Evolutionary conservation across 1,140 invertebrate species (phyloP), one percentile per base, ranked within the genome.

Genomic region (Diorhabda elongata): DNA sequence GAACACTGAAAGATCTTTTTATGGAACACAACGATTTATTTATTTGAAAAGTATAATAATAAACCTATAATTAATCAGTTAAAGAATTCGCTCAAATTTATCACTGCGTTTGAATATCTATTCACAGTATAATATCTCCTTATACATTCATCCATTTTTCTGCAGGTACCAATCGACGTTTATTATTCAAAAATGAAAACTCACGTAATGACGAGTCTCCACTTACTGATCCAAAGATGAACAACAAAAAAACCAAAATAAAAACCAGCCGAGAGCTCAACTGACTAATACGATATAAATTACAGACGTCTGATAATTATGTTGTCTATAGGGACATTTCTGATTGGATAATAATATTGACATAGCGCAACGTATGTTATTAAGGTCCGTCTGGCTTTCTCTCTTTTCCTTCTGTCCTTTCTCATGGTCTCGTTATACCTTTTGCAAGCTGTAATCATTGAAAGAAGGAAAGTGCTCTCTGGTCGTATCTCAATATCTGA

Each of bases 331-430:
- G 72, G 77, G 78, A 79, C 78, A 81, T 80, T 75, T 79, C 75
- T 77, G 77, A 78, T 79, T 79, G 77, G 76, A 79, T 80, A 80
- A 80, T 80, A 74, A 80, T 80, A 80, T 80, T 80, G 78, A 80
- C 78, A 80, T 79, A 78, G 77, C 75, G 73, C 73, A 77, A 72
- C 71, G 73, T 75, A 72, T 79, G 70, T 79, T 80, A 79, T 79
- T 79, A 78, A 72, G 76, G 70, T 61, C 75, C 72, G 73, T 73
- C 73, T 74, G 69, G 68, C 68, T 62, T 70, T n/a, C 47, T 52
- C 47, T 52, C 2, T 52, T 52, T 52, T 52, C 47, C 47, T 4
- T 52, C n/a, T n/a, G 6, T 52, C 47, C 4, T 52, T 52, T n/a
- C n/a, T 52, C 6, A n/a, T 8, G 47, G 47, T 52, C 6, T 52